Percentiles rank a stretch among this genome's conserved stretches.
Evolutionary conservation across 35 echinoderm and acorn worm species (phyloP).

Genomic region (Stichopus chloronotus): DNA sequence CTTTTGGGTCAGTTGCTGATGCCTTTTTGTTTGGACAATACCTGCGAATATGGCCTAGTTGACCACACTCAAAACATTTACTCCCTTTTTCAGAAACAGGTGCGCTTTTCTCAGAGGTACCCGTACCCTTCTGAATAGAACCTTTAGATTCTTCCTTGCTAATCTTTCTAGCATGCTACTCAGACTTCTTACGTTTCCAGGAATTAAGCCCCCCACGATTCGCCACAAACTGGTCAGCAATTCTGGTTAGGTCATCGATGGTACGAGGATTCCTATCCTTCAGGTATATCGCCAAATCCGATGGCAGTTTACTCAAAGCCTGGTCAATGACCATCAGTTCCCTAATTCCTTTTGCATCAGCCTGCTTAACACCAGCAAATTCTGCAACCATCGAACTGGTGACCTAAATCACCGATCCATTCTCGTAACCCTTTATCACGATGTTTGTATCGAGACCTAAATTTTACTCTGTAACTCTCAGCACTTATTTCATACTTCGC

Average conservation of each 20-base stretch:
- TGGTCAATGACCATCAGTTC: slow-evolving; percentile 52
- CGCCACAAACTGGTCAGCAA: slow-evolving; percentile 22
- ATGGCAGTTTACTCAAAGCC: slow-evolving; percentile 10
- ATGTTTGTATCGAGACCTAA: not conserved
- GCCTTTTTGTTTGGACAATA: slow-evolving; percentile 3
- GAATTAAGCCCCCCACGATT: not conserved
- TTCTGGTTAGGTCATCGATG: not conserved
- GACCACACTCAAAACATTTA: not conserved
- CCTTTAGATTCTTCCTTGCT: not conserved
- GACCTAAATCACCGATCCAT: slow-evolving; percentile 10
- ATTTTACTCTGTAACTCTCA: slow-evolving; percentile 16
- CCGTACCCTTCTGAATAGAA: not conserved
- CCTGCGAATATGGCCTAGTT: not conserved
- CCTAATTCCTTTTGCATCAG: slow-evolving; percentile 32
- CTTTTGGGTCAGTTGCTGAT: not conserved
- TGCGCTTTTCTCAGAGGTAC: not conserved
- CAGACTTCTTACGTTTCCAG: slow-evolving; percentile 4
- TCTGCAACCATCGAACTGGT: slow-evolving; percentile 15
- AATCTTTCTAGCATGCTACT: not conserved
- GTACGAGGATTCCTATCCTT: slow-evolving; percentile 7
- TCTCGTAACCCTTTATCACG: not conserved
- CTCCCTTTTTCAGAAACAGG: not conserved
- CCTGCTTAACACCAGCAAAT: not conserved
- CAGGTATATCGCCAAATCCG: not conserved
- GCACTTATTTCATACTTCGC: slow-evolving; percentile 28